Base-by-base conservation (phyloP, 2,797 vertebrate species). In the Sebastes iracundus region DNA sequence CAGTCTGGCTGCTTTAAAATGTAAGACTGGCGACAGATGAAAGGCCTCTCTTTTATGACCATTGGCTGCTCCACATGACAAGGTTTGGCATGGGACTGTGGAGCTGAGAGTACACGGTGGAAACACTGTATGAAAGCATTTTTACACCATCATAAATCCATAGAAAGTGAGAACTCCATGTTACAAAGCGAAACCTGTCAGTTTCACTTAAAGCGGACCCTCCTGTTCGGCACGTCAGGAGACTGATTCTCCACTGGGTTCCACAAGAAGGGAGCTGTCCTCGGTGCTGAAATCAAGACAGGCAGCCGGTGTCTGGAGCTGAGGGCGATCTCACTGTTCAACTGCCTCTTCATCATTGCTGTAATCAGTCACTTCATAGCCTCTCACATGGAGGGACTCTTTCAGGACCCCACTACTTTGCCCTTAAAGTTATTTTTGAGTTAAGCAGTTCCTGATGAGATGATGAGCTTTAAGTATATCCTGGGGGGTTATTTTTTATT, bases 201-300 rank as follows among this genome's bases (percentile, higher is more conserved):
- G 74, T 75, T 81, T 79, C 67, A 56, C 76, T 82, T 72, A 58
- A 68, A 82, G 58, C 11, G 11, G 72, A 81, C 74, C 67, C 63
- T 68, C 49, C 75, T 1, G n/a, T 65, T 42, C 64, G 76, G 70
- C 55, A 59, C 13, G 33, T 82, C 72, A 72, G 77, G 83, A 75
- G 65, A 35, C 46, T 35, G 65, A 64, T 78, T 81, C 80, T 83
- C 71, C 22, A 7, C 55, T 55, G 83, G 66, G 46, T 76, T 86
- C 72, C 61, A 82, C 70, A 27, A 87, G 77, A 75, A 79, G 68
- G 75, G 90, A 91, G 88, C 93, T 93, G 87, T 93, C 93, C 88
- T 77, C 38, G 8, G 88, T 90, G 86, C 91, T 94, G 91, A 93
- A 94, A 86, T 83, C 66, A 79, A 79, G 82, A 88, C 69, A 25